Evolutionary conservation across 2,113 vertebrate species (phyloP), one percentile per base, ranked within the genome.

Genomic region (Ceyx cyanopectus): DNA sequence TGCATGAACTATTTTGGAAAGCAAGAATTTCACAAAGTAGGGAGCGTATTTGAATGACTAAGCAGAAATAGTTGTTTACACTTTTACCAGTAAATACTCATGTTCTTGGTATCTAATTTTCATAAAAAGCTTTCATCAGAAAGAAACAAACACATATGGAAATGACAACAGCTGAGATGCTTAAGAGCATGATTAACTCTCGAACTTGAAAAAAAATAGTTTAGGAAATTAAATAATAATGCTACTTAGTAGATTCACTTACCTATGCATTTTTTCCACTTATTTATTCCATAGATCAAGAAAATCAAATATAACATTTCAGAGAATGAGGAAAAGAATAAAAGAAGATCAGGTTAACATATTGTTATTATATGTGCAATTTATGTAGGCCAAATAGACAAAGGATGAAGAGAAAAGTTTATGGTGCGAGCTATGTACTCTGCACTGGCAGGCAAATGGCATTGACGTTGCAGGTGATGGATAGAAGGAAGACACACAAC

Each of bases 181-280:
- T 79, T 76, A 90, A 48, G 66, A 75, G 57, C 21, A 24, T 29
- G 29, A 79, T 86, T 82, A 79, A 12, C 37, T 85, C 62, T 87
- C 81, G 79, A 60, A 76, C 27, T 43, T 80, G 19, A 8, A 8
- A 20, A 76, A 86, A 56, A 29, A 29, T 20, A 4, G 14, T 53
- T 92, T 65, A 50, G 22, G 12, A 81, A 93, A 92, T 86, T n/a
- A 81, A 93, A 92, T 86, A n/a, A 50, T 56, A 68, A 62, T 57
- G 29, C 41, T 60, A 34, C 26, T 79, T 62, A 51, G 18, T 68
- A 69, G 14, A 63, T 65, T 54, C 45, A 50, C 54, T 88, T 84
- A 57, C 32, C 17, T 56, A 14, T 77, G 6, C 46, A 34, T 34
- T 89, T 90, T 90, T 90, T 78, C 57, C 22, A 61, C 14, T 76